Evolutionary conservation across 2,888 invertebrate genomes (phyloP).

Genomic region (Aleiodes alternator): DNA sequence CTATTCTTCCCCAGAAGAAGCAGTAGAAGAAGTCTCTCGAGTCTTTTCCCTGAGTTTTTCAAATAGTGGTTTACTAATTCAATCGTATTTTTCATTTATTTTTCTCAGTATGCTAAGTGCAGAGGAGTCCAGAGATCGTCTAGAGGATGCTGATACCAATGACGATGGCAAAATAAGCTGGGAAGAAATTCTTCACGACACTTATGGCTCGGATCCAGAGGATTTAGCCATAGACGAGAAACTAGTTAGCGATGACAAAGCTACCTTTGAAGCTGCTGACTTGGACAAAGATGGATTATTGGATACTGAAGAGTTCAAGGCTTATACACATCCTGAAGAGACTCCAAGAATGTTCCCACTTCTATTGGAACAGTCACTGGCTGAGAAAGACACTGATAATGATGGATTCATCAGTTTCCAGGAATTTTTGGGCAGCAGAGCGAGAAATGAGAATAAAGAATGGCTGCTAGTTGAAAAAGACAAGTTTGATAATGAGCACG

Average conservation of each 20-base stretch:
- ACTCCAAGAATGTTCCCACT: slow-evolving; percentile 89
- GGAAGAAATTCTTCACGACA: slow-evolving; percentile 92
- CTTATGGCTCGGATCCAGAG: slow-evolving; percentile 86
- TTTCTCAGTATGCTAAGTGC: slow-evolving; percentile 84
- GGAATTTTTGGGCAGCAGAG: slow-evolving; percentile 87
- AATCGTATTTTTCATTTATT: background rate
- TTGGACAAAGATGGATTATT: slow-evolving; percentile 86
- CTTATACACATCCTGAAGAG: slow-evolving; percentile 96
- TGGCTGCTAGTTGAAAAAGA: slow-evolving; percentile 85
- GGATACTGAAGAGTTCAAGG: slow-evolving; percentile 86
- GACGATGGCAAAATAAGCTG: slow-evolving; percentile 89
- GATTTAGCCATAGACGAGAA: slow-evolving; percentile 75
- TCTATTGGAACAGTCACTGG: slow-evolving; percentile 87
- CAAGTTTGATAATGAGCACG: slow-evolving; percentile 91
- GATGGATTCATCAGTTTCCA: slow-evolving; percentile 91
- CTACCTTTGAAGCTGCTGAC: slow-evolving; percentile 92
- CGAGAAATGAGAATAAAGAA: slow-evolving; percentile 82
- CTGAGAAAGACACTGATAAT: slow-evolving; percentile 89
- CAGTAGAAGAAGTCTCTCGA: too few species aligned
- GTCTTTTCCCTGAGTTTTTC: too few species aligned
- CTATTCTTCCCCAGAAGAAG: too few species aligned
- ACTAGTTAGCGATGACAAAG: slow-evolving; percentile 87
- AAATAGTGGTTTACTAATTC: too few species aligned
- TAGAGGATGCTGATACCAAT: slow-evolving; percentile 91
- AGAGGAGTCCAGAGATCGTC: slow-evolving; percentile 91